These are phyloP conservation scores for Gonocerus acuteangulatus DNA, from an alignment of 2,888 invertebrate species.

Conservation along the genomic window DNA sequence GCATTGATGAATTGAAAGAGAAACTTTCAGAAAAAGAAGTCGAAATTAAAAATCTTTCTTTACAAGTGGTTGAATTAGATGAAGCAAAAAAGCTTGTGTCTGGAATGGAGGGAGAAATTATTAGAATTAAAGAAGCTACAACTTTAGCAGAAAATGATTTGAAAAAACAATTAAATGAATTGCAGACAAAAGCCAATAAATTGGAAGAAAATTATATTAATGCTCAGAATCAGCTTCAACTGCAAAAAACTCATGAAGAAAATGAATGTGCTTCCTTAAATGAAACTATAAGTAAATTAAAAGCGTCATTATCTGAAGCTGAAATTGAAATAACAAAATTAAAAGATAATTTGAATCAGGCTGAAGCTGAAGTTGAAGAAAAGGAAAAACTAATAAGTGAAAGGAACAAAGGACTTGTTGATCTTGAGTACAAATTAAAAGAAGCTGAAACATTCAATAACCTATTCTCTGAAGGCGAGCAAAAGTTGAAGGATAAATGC, in stretches of 20 bases:
- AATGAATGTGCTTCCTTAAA: background rate
- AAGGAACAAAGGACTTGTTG: conserved; percentile 39
- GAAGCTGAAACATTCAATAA: conserved; percentile 50
- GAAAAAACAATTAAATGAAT: background rate
- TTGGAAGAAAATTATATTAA: background rate
- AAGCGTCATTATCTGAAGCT: background rate
- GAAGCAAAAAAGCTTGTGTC: background rate
- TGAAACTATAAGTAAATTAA: background rate
- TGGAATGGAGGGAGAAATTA: background rate
- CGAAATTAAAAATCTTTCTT: background rate
- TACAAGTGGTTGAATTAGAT: background rate
- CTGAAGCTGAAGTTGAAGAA: conserved; percentile 40
- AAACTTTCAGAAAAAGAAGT: background rate
- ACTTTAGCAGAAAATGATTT: background rate
- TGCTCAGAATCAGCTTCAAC: background rate
- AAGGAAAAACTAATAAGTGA: conserved; percentile 40
- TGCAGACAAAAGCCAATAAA: background rate
- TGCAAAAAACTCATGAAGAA: background rate
- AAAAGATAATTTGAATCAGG: background rate
- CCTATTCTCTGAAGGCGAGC: conserved; percentile 43
- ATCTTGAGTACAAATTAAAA: conserved; percentile 42
- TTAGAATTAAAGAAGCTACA: background rate
- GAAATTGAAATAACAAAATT: background rate
- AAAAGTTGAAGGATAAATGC: conserved; percentile 37
- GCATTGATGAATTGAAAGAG: background rate